Conservation (phyloP, 2,797 vertebrate genomes). For the Eulemur mongoz region DNA sequence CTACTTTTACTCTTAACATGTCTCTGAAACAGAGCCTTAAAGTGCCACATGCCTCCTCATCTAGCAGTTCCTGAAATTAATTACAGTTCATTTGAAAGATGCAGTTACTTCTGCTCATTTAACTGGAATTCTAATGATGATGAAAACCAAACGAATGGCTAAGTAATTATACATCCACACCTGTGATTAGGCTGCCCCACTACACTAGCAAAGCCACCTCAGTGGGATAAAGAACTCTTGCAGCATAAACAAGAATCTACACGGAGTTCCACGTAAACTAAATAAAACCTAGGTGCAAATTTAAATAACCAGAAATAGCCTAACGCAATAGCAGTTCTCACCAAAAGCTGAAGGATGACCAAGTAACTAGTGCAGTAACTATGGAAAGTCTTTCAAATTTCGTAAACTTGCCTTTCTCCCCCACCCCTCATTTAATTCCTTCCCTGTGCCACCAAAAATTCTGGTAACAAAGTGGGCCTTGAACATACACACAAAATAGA, state of each 20-base stretch:
- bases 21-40: slow-evolving; percentile 26
- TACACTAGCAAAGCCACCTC: not conserved
- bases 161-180: not conserved
- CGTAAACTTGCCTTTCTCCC: not conserved
- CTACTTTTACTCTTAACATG: not conserved
- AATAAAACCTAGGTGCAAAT: slow-evolving; percentile 12
- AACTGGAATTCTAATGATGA: slow-evolving; percentile 21
- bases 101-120: slow-evolving; percentile 48
- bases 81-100: slow-evolving; percentile 51
- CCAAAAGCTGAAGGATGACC: not conserved
- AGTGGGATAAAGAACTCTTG: not conserved
- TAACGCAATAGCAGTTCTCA: not conserved
- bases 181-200: not conserved
- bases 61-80: slow-evolving; percentile 59
- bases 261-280: not conserved
- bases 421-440: not conserved
- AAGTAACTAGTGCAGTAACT: not conserved
- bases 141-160: slow-evolving; percentile 2
- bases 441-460: not conserved
- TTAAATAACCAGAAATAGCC: not conserved
- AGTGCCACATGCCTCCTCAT: slow-evolving; percentile 14
- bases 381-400: not conserved
- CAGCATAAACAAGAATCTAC: not conserved
- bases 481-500: not conserved
- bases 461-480: not conserved